These are phyloP conservation scores for Cydia strobilella DNA, from an alignment of 1,140 invertebrate genomes.

Conservation along the genomic window DNA sequence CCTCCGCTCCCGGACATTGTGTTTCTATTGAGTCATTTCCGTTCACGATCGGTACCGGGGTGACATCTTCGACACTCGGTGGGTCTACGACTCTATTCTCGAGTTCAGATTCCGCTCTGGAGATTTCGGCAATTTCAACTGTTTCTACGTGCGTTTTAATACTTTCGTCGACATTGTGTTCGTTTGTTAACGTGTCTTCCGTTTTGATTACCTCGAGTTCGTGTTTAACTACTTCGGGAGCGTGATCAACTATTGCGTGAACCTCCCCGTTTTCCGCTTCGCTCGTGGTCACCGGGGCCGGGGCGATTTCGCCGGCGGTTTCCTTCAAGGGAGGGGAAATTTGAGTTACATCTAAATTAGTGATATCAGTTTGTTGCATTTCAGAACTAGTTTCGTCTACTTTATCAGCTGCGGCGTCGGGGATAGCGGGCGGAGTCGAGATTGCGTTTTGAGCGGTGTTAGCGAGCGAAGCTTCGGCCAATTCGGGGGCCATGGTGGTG, in stretches of 20 bases:
- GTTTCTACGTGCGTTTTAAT: constrained; percentile 25
- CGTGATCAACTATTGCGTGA: not conserved
- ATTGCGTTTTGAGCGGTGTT: constrained; percentile 60
- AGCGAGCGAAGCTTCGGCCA: constrained; percentile 72
- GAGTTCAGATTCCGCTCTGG: constrained; percentile 26
- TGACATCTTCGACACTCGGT: not conserved
- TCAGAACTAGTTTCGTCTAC: constrained; percentile 43
- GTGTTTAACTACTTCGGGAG: not conserved
- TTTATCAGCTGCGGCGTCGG: constrained; percentile 48
- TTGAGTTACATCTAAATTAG: constrained; percentile 41
- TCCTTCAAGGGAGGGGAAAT: constrained; percentile 46
- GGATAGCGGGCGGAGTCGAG: constrained; percentile 45
- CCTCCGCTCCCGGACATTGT: not conserved
- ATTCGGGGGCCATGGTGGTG: constrained; percentile 78
- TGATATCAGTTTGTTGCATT: constrained; percentile 41
- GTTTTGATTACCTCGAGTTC: not conserved
- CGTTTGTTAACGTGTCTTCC: not conserved
- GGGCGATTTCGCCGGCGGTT: constrained; percentile 36
- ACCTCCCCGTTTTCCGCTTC: not conserved
- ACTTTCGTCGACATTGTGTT: not conserved
- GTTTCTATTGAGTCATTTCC: not conserved
- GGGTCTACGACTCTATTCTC: not conserved
- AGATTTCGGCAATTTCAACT: constrained; percentile 13
- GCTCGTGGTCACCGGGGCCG: constrained; percentile 12
- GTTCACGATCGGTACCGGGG: not conserved